Base-by-base conservation (phyloP, 2,113 vertebrate genomes). In the Mobula birostris region DNA sequence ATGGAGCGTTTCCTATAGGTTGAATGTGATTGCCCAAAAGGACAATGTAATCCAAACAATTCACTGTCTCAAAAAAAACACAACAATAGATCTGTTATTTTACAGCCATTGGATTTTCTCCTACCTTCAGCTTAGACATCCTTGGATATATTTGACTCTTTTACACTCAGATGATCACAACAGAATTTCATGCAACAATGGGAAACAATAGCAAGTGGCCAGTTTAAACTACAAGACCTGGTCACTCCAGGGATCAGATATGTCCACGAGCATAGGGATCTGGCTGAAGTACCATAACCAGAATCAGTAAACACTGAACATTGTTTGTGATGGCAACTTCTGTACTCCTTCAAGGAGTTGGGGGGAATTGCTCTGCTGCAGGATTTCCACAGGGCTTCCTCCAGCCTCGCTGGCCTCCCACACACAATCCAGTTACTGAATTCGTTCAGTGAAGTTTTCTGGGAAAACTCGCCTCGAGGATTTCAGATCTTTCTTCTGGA, bases 361-460 rank as follows among this genome's bases (percentile, higher is more conserved):
- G 17, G 32, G n/a, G 24, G 48, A 40, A 17, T 80, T 92, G 90
- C 36, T 40, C 61, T 48, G 90, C 8, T 92, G 66, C 17, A 21
- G 88, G 66, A 36, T 48, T 90, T 90, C 87, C 58, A 12, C 87
- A 72, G 32, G 17, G 29, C 61, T 17, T 93, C 90, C 90, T 72
- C 32, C 66, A 70, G 8, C 17, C 32, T 72, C 32, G 0, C 90
- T 92, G 63, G 17, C 40, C 90, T 72, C 36, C 68, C 19, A 19
- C 36, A 5, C 5, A 40, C 68, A 24, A 40, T 21, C 29, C 2
- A 6, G 4, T 96, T 96, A 97, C 97, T 97, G 98, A 95, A 99
- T 97, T 61, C 97, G 97, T 95, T 98, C 98, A 0, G 99, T 99
- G 96, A 99, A 99, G 97, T 99, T 99, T 96, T 99, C 99, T 0